Base-by-base conservation (phyloP, 2,888 invertebrate genomes). In the Drosophila falleni region DNA sequence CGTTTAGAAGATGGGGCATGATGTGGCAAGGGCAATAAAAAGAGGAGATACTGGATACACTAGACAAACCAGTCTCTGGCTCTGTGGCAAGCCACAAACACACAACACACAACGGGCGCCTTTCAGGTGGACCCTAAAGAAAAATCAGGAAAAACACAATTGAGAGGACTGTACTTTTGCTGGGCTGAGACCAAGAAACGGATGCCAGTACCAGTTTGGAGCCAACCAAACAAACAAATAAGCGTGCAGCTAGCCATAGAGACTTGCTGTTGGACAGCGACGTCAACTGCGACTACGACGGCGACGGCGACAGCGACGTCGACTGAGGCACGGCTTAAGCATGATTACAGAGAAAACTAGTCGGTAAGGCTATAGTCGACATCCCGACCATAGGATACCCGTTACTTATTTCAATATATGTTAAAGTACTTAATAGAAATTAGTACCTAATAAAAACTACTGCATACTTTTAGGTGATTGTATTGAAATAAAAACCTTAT, bases 41-140 rank as follows among this genome's bases (percentile, higher is more conserved):
- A 54, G 69, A 66, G 75, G 69, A 71, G 79, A 81, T 80, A 77
- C 81, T 76, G 46, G 81, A 62, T 80, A 81, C 83, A 81, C 83
- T 83, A 87, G 86, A 86, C 83, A 87, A 87, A 87, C 86, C 86
- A 72, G 86, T 87, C n/a, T n/a, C n/a, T 87, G 86, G 59, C 59
- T 11, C 41, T 55, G 26, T 56, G 42, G 44, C 73, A 72, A 71
- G 74, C 60, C 70, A 62, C 74, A 73, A 33, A 37, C 70, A 62
- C 74, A 73, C 39, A 37, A 37, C n/a, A 51, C 29, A 50, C 39
- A 71, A 74, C 64, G 69, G 65, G 74, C 69, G 74, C 80, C 83
- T 77, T 74, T 59, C 54, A 35, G 42, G 42, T 68, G 70, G 64
- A 49, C 39, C 59, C 42, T 39, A 72, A 68, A 85, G 84, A 87